phyloP scores from a whole-genome alignment of 2,113 vertebrate species.

The Dermatemys mawii region DNA sequence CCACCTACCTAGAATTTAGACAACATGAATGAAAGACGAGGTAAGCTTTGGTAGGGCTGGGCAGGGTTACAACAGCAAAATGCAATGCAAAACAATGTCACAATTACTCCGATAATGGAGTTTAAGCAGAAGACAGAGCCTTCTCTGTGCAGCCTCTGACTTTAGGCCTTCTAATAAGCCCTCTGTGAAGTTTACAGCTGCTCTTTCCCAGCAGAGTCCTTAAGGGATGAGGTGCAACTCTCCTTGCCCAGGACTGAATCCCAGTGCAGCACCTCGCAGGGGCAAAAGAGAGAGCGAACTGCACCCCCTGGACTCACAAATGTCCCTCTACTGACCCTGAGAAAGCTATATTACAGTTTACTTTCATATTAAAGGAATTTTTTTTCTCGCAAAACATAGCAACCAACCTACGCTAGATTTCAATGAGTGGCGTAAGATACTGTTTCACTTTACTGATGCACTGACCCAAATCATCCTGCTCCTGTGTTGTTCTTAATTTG shows the following conservation, averaged over 20 bases:
- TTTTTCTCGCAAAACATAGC: background rate
- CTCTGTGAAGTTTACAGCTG: background rate
- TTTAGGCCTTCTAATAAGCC: background rate
- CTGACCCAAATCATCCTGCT: background rate
- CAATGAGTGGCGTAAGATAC: background rate
- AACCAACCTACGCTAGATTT: background rate
- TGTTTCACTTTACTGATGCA: background rate
- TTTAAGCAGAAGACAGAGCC: background rate
- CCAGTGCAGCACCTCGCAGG: background rate
- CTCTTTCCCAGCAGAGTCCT: background rate
- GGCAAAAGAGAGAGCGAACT: background rate
- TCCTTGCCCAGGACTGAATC: background rate
- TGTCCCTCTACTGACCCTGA: background rate
- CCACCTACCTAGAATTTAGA: background rate
- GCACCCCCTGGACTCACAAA: background rate
- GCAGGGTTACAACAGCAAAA: background rate
- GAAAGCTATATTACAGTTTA: background rate
- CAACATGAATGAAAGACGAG: background rate
- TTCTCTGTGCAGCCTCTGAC: background rate
- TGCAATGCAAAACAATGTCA: background rate
- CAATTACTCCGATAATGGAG: background rate
- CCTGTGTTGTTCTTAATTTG: background rate
- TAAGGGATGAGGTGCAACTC: background rate
- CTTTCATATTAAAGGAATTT: background rate
- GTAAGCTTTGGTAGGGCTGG: accelerated